These are phyloP conservation scores for Hippopotamyrus pictus DNA, from an alignment of 2,797 vertebrate species.

Conservation along the genomic window DNA sequence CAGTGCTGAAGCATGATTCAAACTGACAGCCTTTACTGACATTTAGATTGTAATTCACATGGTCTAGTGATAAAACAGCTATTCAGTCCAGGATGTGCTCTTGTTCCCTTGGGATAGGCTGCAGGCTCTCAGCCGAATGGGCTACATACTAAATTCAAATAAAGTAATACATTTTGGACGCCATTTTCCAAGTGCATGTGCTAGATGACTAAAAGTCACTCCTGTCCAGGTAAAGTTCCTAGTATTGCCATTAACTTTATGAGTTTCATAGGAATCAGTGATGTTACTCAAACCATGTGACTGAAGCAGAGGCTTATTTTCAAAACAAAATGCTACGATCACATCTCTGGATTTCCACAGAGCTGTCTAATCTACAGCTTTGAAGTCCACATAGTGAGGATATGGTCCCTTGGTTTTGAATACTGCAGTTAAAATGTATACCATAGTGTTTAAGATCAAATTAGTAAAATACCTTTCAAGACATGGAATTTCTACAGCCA, in stretches of 20 bases:
- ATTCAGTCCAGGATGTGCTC: background rate
- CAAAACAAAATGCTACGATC: background rate
- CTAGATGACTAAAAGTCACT: background rate
- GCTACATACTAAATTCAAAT: background rate
- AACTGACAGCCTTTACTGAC: background rate
- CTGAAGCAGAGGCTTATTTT: background rate
- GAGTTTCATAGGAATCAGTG: background rate
- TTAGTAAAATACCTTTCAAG: background rate
- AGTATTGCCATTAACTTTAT: background rate
- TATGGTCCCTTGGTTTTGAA: background rate
- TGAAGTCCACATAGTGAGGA: background rate
- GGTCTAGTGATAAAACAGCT: background rate
- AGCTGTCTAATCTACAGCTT: background rate
- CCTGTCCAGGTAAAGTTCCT: background rate
- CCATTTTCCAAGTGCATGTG: background rate
- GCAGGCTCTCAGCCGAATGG: background rate
- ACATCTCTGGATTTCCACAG: background rate
- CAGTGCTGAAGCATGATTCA: background rate
- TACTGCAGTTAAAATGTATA: background rate
- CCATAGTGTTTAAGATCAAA: background rate
- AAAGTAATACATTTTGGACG: background rate
- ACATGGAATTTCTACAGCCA: background rate
- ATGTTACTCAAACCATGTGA: background rate
- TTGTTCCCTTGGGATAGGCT: background rate
- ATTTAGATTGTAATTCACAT: background rate